Conservation (phyloP, 2,113 vertebrate species). For the Acrocephalus arundinaceus region DNA sequence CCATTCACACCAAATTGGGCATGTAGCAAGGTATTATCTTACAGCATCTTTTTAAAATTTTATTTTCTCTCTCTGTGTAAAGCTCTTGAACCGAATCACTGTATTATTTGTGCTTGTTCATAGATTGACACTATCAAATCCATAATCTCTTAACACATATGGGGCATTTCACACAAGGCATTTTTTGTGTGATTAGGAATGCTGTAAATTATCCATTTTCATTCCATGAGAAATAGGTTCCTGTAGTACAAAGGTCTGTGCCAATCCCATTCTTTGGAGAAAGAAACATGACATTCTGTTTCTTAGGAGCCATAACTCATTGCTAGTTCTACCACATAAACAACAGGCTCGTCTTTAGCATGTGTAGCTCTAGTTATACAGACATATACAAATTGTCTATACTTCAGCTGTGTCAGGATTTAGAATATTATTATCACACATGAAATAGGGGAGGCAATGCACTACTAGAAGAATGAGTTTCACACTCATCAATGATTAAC, state of each 20-base stretch:
- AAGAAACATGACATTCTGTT: conserved; percentile 9
- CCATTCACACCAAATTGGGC: neutral
- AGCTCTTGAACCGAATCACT: neutral
- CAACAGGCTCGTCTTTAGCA: neutral
- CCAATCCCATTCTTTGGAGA: neutral
- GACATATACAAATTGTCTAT: neutral
- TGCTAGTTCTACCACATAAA: neutral
- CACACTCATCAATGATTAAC: neutral
- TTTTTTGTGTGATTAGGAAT: conserved; percentile 45
- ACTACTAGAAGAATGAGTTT: neutral
- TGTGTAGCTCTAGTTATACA: neutral
- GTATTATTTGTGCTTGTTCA: neutral
- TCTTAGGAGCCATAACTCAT: conserved; percentile 18
- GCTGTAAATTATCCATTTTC: conserved; percentile 41
- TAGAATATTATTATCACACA: neutral
- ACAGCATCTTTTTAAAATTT: neutral
- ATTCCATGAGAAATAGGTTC: neutral
- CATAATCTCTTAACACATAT: neutral
- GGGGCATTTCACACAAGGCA: neutral
- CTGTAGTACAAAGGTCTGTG: conserved; percentile 3
- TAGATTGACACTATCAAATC: conserved; percentile 9
- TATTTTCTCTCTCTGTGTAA: neutral
- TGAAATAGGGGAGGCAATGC: neutral
- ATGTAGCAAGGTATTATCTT: neutral
- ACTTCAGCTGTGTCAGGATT: neutral